Percentiles rank a stretch among this genome's conserved stretches.
Conservation (phyloP, 2,797 vertebrate species). For the Pteropus rufus region DNA sequence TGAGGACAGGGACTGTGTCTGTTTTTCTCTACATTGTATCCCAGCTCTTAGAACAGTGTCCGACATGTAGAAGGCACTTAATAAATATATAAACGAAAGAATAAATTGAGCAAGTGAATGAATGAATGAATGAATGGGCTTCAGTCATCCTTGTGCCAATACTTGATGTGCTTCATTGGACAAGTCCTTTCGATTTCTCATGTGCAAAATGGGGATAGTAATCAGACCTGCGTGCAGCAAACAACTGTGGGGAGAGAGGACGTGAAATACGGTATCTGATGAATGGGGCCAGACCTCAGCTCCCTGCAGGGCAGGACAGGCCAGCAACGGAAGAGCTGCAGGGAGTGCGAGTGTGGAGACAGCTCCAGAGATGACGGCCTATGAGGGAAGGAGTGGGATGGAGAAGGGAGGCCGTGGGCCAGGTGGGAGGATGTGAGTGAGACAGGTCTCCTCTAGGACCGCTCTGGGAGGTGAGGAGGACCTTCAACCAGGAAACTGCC, state of each 20-base stretch:
- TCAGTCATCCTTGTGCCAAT: background rate
- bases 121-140: background rate
- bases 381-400: background rate
- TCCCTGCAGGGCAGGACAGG: background rate
- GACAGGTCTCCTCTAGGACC: fast-evolving
- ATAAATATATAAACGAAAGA: background rate
- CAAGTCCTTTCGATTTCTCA: background rate
- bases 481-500: background rate
- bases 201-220: background rate
- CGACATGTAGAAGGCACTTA: background rate
- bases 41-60: background rate
- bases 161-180: background rate
- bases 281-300: background rate
- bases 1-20: background rate
- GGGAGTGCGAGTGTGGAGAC: background rate
- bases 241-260: background rate
- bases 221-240: background rate
- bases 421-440: background rate
- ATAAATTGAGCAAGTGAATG: background rate
- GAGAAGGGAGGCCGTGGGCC: background rate
- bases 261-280: background rate
- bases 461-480: background rate
- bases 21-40: background rate
- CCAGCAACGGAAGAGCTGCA: background rate
- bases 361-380: background rate